Evolutionary conservation across 2,888 invertebrate species (phyloP).

Genomic region (Ecdyonurus torrentis): DNA sequence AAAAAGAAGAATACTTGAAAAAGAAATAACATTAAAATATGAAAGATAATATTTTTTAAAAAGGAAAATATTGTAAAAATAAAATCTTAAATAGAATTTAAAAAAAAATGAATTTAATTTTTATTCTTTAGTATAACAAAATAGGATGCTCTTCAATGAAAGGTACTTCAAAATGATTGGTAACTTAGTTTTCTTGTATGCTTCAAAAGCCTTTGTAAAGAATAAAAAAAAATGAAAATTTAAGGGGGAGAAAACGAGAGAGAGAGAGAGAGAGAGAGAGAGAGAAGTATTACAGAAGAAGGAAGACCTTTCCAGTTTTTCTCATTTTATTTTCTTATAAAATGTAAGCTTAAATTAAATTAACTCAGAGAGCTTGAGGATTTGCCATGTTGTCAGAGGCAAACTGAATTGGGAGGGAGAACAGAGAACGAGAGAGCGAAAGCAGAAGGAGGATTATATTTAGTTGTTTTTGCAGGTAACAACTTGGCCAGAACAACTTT

Average conservation of each 20-base stretch:
- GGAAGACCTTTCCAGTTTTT: constrained; percentile 2
- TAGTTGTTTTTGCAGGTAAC: not conserved
- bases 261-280: not conserved
- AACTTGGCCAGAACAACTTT: too few relatives aligned
- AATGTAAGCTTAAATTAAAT: not conserved
- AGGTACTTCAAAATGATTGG: not conserved
- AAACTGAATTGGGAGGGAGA: not conserved
- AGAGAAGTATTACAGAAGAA: not conserved
- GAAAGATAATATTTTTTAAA: too few relatives aligned
- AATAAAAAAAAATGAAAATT: not conserved
- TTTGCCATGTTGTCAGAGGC: not conserved
- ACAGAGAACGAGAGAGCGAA: not conserved
- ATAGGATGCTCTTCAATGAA: too few relatives aligned
- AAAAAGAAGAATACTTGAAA: not conserved
- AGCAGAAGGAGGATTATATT: not conserved
- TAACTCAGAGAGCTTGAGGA: not conserved
- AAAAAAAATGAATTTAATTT: too few relatives aligned
- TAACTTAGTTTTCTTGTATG: not conserved
- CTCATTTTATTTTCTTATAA: not conserved
- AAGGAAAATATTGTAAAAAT: too few relatives aligned
- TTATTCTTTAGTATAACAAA: too few relatives aligned
- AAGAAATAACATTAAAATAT: too few relatives aligned
- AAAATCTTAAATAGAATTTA: too few relatives aligned
- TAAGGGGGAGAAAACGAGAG: not conserved
- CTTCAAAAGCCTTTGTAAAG: not conserved